A percentile compares a stretch with the other conserved stretches of the same genome.
phyloP scores from a whole-genome alignment of 2,888 invertebrate genomes.

The Andrena dorsata region DNA sequence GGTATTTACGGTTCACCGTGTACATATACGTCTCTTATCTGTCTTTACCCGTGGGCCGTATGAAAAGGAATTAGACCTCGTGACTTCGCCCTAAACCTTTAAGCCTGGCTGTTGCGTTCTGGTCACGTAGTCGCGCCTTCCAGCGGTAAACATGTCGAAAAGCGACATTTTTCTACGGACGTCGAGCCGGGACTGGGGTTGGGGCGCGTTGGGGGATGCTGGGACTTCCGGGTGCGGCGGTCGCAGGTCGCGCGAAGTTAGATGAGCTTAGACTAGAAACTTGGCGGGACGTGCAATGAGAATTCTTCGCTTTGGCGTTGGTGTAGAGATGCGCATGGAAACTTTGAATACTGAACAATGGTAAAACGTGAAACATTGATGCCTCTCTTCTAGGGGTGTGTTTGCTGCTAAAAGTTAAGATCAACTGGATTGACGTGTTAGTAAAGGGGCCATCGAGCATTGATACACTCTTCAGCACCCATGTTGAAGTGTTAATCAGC shows the following conservation, averaged over 20 bases:
- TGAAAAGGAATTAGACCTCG: slow-evolving; percentile 51
- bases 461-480: too few species aligned
- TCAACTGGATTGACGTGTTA: too few species aligned
- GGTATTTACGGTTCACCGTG: slow-evolving; percentile 49
- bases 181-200: background rate
- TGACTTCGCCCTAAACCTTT: slow-evolving; percentile 47
- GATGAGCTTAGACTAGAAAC: too few species aligned
- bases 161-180: slow-evolving; percentile 24
- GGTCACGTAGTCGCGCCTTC: slow-evolving; percentile 39
- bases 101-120: slow-evolving; percentile 30
- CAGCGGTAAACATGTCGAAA: slow-evolving; percentile 22
- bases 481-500: too few species aligned
- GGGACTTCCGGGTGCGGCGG: background rate
- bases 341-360: too few species aligned
- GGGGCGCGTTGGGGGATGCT: background rate
- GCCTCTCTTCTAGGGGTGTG: too few species aligned
- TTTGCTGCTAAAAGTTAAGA: too few species aligned
- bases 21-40: slow-evolving; percentile 47
- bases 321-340: too few species aligned
- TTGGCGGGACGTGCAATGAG: background rate
- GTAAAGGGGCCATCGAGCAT: too few species aligned
- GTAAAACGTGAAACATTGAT: too few species aligned
- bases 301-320: too few species aligned
- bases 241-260: background rate
- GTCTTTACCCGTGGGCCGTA: slow-evolving; percentile 42